Evolutionary conservation across 2,888 invertebrate genomes (phyloP).

Genomic region (Pherbina coryleti): DNA sequence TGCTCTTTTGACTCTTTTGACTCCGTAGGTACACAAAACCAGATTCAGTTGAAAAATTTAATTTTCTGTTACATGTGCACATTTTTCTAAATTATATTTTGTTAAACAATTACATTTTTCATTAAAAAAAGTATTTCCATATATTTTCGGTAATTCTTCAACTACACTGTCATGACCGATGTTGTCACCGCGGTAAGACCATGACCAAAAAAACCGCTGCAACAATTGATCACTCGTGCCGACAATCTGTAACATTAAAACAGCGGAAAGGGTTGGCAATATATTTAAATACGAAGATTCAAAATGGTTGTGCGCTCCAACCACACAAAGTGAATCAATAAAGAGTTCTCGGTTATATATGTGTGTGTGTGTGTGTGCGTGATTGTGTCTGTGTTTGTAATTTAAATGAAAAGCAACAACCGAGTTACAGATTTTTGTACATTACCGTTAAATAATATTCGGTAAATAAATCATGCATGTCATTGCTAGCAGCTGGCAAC

Average conservation of each 20-base stretch:
- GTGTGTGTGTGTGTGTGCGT: not conserved
- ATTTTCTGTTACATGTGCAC: too few relatives aligned
- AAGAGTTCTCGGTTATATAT: not conserved
- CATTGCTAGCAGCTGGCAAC: not conserved
- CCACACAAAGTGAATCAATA: not conserved
- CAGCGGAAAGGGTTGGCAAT: too few relatives aligned
- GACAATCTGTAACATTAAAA: not conserved
- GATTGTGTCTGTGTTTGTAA: not conserved
- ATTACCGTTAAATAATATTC: conserved; percentile 15
- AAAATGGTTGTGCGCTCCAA: too few relatives aligned
- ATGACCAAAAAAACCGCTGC: conserved; percentile 6
- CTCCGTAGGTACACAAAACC: too few relatives aligned
- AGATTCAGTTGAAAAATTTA: too few relatives aligned
- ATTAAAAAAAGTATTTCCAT: too few relatives aligned
- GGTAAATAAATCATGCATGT: conserved; percentile 1
- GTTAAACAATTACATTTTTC: too few relatives aligned
- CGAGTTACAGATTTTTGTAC: not conserved
- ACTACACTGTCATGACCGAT: too few relatives aligned
- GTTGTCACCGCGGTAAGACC: not conserved
- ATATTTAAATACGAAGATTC: too few relatives aligned
- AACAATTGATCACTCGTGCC: conserved; percentile 6
- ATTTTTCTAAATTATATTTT: too few relatives aligned
- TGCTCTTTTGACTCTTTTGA: too few relatives aligned
- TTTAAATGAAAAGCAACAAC: not conserved
- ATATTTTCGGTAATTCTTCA: too few relatives aligned